Base-by-base conservation (phyloP, 1,140 invertebrate genomes). In the Cephus cinctus region DNA sequence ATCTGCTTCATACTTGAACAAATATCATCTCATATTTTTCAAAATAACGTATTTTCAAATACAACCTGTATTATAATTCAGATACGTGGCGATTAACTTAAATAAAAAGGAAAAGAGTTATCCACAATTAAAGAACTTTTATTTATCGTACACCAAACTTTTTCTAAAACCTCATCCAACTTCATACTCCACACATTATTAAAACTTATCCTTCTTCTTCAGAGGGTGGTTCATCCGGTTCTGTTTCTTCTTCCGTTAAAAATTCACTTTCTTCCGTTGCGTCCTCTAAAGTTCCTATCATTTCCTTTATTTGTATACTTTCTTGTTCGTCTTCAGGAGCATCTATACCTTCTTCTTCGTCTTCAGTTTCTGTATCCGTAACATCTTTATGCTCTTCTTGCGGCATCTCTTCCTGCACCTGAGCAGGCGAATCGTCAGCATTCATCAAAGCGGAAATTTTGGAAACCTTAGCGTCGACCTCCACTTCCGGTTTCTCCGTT, bases 181-280 rank as follows among this genome's bases (percentile, higher is more conserved):
- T n/a, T n/a, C n/a, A n/a, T n/a, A n/a, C n/a, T n/a, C n/a, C n/a
- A n/a, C n/a, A n/a, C n/a, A n/a, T n/a, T n/a, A n/a, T n/a, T n/a
- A n/a, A n/a, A n/a, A n/a, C n/a, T 27, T 27, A 27, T 6, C 25
- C 25, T 22, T 52, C 52, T 4, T 52, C 49, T 36, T 58, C 54
- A 2, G 38, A 43, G 2, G 20, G 5, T 12, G 14, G 8, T 39
- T 25, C 46, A 1, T 1, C 9, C 3, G 12, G 8, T n/a, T n/a
- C n/a, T 15, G 38, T 18, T 18, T 47, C 8, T 38, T 11, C 12
- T 32, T 14, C 41, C n/a, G 22, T 30, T 30, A 23, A 23, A 5
- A 42, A 14, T n/a, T 47, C 47, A 1, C 38, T 40, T 12, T 38
- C 41, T 1, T 42, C 19, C n/a, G 31, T 32, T 0, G 16, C 18